These are phyloP conservation scores for Suillia variegata DNA, from an alignment of 2,888 invertebrate genomes.

Conservation along the genomic window DNA sequence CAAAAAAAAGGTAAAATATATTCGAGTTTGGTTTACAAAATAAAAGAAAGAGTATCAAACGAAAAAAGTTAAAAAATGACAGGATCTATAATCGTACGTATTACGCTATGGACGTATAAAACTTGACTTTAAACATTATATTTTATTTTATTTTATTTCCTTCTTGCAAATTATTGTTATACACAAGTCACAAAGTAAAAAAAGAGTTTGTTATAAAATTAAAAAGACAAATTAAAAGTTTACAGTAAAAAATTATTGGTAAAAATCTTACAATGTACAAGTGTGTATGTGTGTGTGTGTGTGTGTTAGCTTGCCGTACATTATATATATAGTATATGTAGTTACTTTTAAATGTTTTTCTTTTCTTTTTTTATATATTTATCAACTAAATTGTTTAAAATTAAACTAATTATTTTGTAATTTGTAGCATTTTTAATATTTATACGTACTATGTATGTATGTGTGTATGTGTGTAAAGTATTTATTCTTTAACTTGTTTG, in stretches of 20 bases:
- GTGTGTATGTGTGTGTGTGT: background rate
- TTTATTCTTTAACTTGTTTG: too few species aligned
- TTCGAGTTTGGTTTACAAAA: slow-evolving; percentile 5
- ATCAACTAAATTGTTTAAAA: slow-evolving; percentile 3
- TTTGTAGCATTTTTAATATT: slow-evolving; percentile 2
- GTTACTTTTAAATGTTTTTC: background rate
- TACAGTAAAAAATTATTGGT: slow-evolving; percentile 20
- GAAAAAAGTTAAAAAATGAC: too few species aligned
- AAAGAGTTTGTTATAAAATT: background rate
- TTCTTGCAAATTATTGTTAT: too few species aligned
- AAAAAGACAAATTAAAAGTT: slow-evolving; percentile 1
- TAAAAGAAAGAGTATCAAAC: too few species aligned
- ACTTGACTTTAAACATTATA: slow-evolving; percentile 11
- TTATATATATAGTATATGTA: background rate
- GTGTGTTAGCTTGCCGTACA: background rate
- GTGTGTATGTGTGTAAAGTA: background rate
- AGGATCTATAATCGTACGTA: slow-evolving; percentile 11
- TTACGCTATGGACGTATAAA: slow-evolving; percentile 44
- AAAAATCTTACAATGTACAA: background rate
- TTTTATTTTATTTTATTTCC: background rate
- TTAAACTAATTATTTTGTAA: slow-evolving; percentile 13
- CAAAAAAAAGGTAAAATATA: slow-evolving; percentile 11
- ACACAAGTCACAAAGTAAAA: background rate
- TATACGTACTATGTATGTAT: too few species aligned
- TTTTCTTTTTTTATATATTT: background rate